Conservation (phyloP, 2,888 invertebrate genomes). For the Aleiodes testaceus region DNA sequence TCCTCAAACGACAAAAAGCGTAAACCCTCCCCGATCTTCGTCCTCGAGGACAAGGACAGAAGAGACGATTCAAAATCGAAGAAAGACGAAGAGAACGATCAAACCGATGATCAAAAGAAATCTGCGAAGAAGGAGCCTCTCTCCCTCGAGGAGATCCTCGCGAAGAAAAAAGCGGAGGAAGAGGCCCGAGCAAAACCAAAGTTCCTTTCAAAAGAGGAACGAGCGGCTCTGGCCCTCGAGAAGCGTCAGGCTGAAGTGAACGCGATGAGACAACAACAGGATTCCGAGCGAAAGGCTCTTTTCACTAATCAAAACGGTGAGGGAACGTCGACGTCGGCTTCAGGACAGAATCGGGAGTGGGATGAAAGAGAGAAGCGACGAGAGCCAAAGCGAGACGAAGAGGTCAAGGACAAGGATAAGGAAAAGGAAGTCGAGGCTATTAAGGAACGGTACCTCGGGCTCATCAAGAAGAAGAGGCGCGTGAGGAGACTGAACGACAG, state of each 20-base stretch:
- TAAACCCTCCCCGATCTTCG: slow-evolving; percentile 68
- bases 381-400: slow-evolving; percentile 73
- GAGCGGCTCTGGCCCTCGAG: slow-evolving; percentile 91
- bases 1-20: slow-evolving; percentile 66
- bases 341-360: slow-evolving; percentile 60
- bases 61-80: slow-evolving; percentile 68
- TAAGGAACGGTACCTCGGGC: slow-evolving; percentile 94
- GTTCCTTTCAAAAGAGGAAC: slow-evolving; percentile 96
- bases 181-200: slow-evolving; percentile 96
- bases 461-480: slow-evolving; percentile 92
- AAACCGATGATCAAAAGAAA: slow-evolving; percentile 55
- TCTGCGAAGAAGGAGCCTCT: slow-evolving; percentile 85
- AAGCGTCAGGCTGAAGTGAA: slow-evolving; percentile 92
- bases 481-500: slow-evolving; percentile 96
- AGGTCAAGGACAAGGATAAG: slow-evolving; percentile 85
- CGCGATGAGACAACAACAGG: slow-evolving; percentile 82
- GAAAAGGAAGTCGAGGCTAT: slow-evolving; percentile 96
- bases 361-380: slow-evolving; percentile 67
- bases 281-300: slow-evolving; percentile 76
- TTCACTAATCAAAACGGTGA: slow-evolving; percentile 60
- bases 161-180: slow-evolving; percentile 96
- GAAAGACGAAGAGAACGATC: slow-evolving; percentile 69
- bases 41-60: slow-evolving; percentile 63
- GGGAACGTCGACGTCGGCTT: slow-evolving; percentile 38
- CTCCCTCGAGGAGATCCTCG: slow-evolving; percentile 95